A percentile compares a stretch with the other conserved stretches of the same genome.
Conservation (phyloP, 2,113 vertebrate species). For the Prinia subflava region DNA sequence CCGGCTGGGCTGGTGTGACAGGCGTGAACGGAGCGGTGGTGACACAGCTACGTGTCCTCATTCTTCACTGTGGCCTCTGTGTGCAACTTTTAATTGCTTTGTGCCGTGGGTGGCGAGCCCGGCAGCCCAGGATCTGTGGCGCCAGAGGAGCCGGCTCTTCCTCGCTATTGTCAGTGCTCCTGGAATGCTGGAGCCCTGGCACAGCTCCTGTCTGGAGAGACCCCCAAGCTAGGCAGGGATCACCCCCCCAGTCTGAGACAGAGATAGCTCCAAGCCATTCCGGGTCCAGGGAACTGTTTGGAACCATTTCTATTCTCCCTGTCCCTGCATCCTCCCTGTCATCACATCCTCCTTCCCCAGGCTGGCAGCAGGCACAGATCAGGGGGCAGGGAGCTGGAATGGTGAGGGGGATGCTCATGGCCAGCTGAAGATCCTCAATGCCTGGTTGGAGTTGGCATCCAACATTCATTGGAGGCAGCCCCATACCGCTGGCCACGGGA, state of each 20-base stretch:
- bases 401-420: not conserved
- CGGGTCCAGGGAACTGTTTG: not conserved
- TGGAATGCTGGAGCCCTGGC: not conserved
- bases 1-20: slow-evolving; percentile 5
- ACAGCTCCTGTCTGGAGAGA: not conserved
- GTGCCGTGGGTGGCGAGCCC: slow-evolving; percentile 36
- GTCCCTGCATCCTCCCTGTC: not conserved
- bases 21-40: not conserved
- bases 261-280: not conserved
- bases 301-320: not conserved
- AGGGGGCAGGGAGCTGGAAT: not conserved
- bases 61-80: slow-evolving; percentile 43
- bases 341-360: not conserved
- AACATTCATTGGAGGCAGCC: not conserved
- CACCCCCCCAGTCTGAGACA: fast-evolving
- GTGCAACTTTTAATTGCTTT: slow-evolving; percentile 55
- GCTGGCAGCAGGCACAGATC: fast-evolving
- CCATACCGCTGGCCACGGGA: not conserved
- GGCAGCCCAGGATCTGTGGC: not conserved
- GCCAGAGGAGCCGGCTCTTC: not conserved
- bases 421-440: not conserved
- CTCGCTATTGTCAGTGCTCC: not conserved
- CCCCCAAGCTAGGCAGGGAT: not conserved
- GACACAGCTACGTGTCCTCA: slow-evolving; percentile 30
- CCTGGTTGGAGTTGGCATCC: not conserved